These are phyloP conservation scores for Tursiops truncatus DNA, from an alignment of 2,113 vertebrate genomes.

Conservation along the genomic window DNA sequence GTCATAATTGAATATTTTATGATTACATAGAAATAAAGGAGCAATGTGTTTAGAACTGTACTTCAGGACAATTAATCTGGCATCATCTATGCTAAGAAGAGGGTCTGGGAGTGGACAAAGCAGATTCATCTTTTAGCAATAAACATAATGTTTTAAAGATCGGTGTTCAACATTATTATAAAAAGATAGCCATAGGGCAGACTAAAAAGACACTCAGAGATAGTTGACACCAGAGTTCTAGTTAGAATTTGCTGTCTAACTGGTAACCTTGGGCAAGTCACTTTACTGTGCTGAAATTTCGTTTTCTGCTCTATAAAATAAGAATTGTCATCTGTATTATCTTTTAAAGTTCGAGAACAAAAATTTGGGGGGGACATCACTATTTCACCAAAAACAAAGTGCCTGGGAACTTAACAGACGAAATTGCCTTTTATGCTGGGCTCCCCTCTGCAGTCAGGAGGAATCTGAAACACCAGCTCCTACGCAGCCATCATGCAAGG, in stretches of 20 bases:
- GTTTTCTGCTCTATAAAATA: background rate
- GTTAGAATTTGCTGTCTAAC: background rate
- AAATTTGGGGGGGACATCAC: background rate
- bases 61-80: background rate
- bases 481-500: background rate
- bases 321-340: background rate
- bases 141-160: background rate
- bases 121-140: background rate
- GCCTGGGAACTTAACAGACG: background rate
- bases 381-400: background rate
- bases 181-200: background rate
- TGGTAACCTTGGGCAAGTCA: background rate
- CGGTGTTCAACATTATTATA: background rate
- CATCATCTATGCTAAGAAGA: background rate
- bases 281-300: background rate
- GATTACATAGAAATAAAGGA: slow-evolving; percentile 20
- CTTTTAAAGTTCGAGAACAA: background rate
- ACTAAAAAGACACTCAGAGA: background rate
- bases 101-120: background rate
- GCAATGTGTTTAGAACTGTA: background rate
- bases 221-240: background rate
- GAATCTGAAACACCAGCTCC: background rate
- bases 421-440: background rate
- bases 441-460: no score
- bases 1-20: background rate